Base-by-base conservation (phyloP, 2,113 vertebrate species). In the Redunca redunca region DNA sequence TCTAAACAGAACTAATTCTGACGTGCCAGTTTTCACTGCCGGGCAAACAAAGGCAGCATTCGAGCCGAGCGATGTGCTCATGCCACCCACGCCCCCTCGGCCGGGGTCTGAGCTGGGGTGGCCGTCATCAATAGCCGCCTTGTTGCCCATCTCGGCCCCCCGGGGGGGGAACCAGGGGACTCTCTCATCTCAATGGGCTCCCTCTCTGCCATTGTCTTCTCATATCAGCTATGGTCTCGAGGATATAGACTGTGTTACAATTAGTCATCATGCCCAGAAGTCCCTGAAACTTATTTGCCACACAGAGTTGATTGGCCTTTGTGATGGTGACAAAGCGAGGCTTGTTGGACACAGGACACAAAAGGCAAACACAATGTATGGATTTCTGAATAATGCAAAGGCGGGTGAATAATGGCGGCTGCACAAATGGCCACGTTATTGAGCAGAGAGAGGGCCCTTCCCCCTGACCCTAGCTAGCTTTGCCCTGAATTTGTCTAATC, bases 351-450 rank as follows among this genome's bases (percentile, higher is more conserved):
- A 96, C 98, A 92, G 97, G 86, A 98, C 98, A 99, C 98, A 99
- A 99, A 98, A 99, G 98, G 98, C 98, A 99, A 99, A 98, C 96
- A 99, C 98, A 98, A 99, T 97, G 98, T 98, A 98, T 98, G 98
- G 98, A 99, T 98, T 99, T 99, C 98, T 98, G 98, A 98, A 98
- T 93, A 92, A 98, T 84, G 98, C 94, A 98, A 98, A 98, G 97
- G 98, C 94, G 0, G 19, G 95, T 97, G 98, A 98, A 96, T 93
- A 98, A 93, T 82, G 96, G 94, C 96, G 80, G 94, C 95, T 64
- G 87, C 83, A 98, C 92, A 98, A 98, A 98, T 16, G 96, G 95
- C 91, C 46, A 26, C 0, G 30, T 78, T 98, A 97, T 83, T 94
- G 89, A 98, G 95, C 57, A 92, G 96, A 98, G 1, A 91, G 90